Evolutionary conservation across 2,113 vertebrate genomes (phyloP), one percentile per base, ranked within the genome.

Genomic region (Miniopterus natalensis): DNA sequence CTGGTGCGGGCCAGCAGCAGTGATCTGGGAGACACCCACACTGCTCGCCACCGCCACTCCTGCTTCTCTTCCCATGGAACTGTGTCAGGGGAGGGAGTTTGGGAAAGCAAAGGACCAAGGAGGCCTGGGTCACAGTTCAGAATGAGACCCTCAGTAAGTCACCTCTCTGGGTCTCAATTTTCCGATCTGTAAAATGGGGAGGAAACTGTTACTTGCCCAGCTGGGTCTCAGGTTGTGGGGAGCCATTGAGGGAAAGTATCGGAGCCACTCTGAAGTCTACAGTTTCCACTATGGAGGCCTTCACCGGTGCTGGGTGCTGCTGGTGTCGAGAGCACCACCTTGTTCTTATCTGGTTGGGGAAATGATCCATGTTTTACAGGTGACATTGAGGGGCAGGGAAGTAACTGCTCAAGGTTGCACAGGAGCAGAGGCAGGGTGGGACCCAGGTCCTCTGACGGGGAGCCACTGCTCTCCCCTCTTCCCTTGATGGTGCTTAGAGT

Each of bases 221-320:
- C 14, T 9, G 63, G 29, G 17, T 79, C 55, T 79, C 57, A 11
- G 31, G 14, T 6, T 9, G 59, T 42, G 17, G 80, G 31, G 47
- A 45, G 31, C 49, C 3, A 17, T 21, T 27, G 47, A 78, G 20
- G 61, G 23, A 10, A 53, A 65, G 70, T 4, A 6, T 49, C 45
- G n/a, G 57, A 79, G 65, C 12, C 23, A 1, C 63, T 31, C 55
- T 12, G 27, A 36, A 12, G 84, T 68, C 51, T 23, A 17, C 36
- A 59, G 4, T 27, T n/a, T 14, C 49, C 29, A 10, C 40, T 1
- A 17, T 0, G 6, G 59, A 70, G 49, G 25, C 18, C 36, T 40
- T 20, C 20, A 5, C 1, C 1, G 0, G 2, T 31, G 57, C 70
- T 20, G 5, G 27, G 88, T 0, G 1, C 59, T 8, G 29, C 2